phyloP scores from a whole-genome alignment of 1,140 invertebrate species.

The Pentalonia nigronervosa region DNA sequence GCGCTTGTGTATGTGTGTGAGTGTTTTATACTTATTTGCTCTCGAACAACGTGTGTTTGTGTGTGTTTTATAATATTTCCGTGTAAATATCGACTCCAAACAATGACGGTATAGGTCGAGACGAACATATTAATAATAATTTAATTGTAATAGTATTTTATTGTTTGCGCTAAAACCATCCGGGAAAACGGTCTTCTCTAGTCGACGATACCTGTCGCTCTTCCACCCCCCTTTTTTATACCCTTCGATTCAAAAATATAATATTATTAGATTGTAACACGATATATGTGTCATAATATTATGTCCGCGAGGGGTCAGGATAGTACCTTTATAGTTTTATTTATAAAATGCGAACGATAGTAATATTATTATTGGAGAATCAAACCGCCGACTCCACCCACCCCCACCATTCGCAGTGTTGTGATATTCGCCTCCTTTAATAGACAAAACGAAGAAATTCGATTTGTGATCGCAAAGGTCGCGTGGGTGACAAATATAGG shows the following conservation, averaged over 20 bases:
- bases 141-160: not conserved
- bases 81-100: not conserved
- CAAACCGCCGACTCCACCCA: not conserved
- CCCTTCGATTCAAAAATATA: not conserved
- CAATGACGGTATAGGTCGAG: not conserved
- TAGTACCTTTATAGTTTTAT: not conserved
- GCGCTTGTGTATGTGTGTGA: not conserved
- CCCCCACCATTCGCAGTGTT: not conserved
- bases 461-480: not conserved
- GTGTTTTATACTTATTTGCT: constrained; percentile 54
- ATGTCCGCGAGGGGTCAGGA: not conserved
- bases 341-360: not conserved
- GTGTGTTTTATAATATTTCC: not conserved
- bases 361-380: not conserved
- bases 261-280: not conserved
- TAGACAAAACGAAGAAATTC: not conserved
- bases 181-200: not conserved
- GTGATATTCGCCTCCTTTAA: too few relatives aligned
- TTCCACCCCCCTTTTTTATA: too few relatives aligned
- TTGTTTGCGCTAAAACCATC: not conserved
- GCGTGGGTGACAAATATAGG: not conserved
- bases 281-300: not conserved
- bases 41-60: constrained; percentile 31
- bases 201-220: not conserved
- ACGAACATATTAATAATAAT: not conserved